phyloP scores from a whole-genome alignment of 2,888 invertebrate genomes.

The Drosophila prolongata region DNA sequence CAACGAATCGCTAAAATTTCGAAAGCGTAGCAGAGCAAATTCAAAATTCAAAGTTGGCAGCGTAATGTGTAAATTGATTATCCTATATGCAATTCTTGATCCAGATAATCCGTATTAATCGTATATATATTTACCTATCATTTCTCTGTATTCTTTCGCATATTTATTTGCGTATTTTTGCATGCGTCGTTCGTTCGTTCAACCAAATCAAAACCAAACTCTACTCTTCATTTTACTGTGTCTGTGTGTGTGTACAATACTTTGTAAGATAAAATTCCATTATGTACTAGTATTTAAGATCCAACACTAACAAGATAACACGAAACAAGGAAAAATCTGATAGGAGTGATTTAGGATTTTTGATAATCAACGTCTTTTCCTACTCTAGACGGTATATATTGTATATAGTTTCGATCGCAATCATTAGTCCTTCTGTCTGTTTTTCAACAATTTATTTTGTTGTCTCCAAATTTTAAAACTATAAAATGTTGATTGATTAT shows the following conservation, averaged over 20 bases:
- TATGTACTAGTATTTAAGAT: slow-evolving; percentile 53
- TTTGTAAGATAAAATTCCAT: slow-evolving; percentile 82
- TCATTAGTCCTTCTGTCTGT: too few relatives aligned
- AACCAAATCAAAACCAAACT: slow-evolving; percentile 39
- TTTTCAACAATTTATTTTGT: too few relatives aligned
- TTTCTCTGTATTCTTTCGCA: slow-evolving; percentile 66
- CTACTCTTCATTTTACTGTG: slow-evolving; percentile 74
- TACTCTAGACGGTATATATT: too few relatives aligned
- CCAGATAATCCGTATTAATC: slow-evolving; percentile 49
- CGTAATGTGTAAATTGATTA: slow-evolving; percentile 30
- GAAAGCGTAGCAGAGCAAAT: slow-evolving; percentile 6
- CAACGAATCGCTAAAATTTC: neutral
- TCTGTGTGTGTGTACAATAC: slow-evolving; percentile 76
- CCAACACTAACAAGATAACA: slow-evolving; percentile 32
- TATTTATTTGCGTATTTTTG: slow-evolving; percentile 68
- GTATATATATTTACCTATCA: slow-evolving; percentile 64
- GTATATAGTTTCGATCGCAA: too few relatives aligned
- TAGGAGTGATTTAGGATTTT: neutral
- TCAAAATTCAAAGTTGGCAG: slow-evolving; percentile 7
- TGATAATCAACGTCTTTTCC: neutral
- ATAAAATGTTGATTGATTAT: too few relatives aligned
- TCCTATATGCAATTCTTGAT: slow-evolving; percentile 25
- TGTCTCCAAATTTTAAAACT: too few relatives aligned
- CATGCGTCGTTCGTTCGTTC: slow-evolving; percentile 74
- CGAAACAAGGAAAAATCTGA: slow-evolving; percentile 4